These are phyloP conservation scores for Hetaerina titia DNA, from an alignment of 2,888 invertebrate species.

Conservation along the genomic window DNA sequence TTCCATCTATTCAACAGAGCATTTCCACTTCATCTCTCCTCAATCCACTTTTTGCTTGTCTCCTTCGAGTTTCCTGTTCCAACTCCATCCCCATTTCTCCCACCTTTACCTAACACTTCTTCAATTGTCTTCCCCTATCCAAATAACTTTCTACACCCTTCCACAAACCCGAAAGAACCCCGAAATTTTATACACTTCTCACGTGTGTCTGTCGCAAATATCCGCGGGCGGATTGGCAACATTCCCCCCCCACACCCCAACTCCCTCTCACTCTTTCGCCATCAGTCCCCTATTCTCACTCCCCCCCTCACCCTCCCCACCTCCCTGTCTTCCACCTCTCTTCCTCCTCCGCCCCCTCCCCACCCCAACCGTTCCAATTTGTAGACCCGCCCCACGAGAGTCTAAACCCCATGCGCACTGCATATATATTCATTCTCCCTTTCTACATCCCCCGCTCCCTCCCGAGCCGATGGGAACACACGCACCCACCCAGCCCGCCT, in stretches of 20 bases:
- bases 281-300: background rate
- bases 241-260: background rate
- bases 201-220: too few relatives aligned
- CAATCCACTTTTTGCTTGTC: too few relatives aligned
- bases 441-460: background rate
- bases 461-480: background rate
- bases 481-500: background rate
- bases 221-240: too few relatives aligned
- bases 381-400: too few relatives aligned
- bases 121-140: background rate
- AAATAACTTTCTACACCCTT: background rate
- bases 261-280: background rate
- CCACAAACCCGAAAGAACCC: background rate
- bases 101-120: too few relatives aligned
- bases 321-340: background rate
- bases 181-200: too few relatives aligned
- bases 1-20: too few relatives aligned
- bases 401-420: too few relatives aligned
- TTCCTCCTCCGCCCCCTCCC: background rate
- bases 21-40: too few relatives aligned
- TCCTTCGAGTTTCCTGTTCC: too few relatives aligned
- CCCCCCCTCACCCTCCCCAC: background rate
- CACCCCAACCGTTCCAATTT: background rate
- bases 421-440: too few relatives aligned
- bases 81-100: too few relatives aligned